Evolutionary conservation across 2,797 vertebrate species (phyloP), one percentile per base, ranked within the genome.

Genomic region (Sebastes iracundus): DNA sequence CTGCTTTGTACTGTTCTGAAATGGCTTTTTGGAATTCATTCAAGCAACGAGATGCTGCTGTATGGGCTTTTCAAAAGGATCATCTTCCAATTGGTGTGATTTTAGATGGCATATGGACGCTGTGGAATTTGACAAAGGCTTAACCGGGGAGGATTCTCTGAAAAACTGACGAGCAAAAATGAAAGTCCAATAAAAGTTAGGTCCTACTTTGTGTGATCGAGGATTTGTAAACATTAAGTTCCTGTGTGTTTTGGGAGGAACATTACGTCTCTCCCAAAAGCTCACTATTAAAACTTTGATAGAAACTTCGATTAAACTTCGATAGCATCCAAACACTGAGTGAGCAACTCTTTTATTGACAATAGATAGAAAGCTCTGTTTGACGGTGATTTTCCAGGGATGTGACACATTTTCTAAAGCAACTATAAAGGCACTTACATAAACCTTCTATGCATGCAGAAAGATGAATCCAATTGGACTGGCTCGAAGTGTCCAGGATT

Each of bases 151-250:
- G 5, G 11, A 55, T 72, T 46, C 18, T 53, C 13, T 65, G 25
- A 16, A 80, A 71, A 33, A 49, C 42, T 22, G 23, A 46, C 2
- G 4, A 22, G n/a, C 10, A 22, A 25, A 63, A 75, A n/a, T 10
- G 7, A 71, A 52, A 52, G 30, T 72, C 18, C 14, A 69, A 46
- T 81, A 42, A 75, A 46, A 68, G 33, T 16, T 30, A 23, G 10
- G 12, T 7, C 32, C n/a, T 20, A 11, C 14, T 72, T 77, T 61
- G 3, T 69, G 63, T 60, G 20, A 35, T 20, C 4, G 4, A 35
- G 63, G 58, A 53, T 75, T 69, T 61, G 53, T 65, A 59, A 75
- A 72, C 46, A 61, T 35, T 52, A 32, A 42, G 9, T n/a, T 71
- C 11, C 25, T 33, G 6, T 53, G 33, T 52, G 14, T n/a, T 71